phyloP scores from a whole-genome alignment of 2,113 vertebrate species.

The Oreocharis arfaki region DNA sequence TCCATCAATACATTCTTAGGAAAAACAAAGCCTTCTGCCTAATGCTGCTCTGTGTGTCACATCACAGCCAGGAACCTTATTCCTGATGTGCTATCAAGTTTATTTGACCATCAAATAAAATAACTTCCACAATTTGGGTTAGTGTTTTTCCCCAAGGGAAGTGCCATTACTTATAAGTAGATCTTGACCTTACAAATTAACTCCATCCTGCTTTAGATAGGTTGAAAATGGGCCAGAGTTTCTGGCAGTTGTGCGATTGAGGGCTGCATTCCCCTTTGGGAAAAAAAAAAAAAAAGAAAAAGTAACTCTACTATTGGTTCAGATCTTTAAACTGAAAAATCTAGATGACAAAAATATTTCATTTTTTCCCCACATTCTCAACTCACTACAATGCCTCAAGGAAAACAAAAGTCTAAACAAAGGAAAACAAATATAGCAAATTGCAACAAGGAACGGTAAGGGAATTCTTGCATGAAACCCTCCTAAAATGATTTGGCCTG shows the following conservation, averaged over 20 bases:
- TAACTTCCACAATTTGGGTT: slow-evolving; percentile 9
- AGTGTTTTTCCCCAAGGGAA: slow-evolving; percentile 20
- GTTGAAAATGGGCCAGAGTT: not conserved
- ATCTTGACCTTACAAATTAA: slow-evolving; percentile 20
- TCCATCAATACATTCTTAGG: not conserved
- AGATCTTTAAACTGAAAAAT: not conserved
- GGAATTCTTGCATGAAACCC: not conserved
- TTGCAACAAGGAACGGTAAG: not conserved
- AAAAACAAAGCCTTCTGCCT: not conserved
- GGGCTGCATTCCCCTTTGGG: not conserved
- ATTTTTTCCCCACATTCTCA: rapidly evolving
- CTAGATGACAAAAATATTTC: not conserved
- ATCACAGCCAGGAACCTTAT: not conserved
- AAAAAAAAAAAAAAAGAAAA: not conserved
- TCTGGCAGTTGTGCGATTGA: not conserved
- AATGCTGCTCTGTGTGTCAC: not conserved
- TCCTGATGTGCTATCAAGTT: not conserved
- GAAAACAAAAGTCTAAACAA: not conserved
- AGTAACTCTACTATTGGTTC: not conserved
- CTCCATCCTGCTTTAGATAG: not conserved
- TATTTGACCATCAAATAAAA: slow-evolving; percentile 21
- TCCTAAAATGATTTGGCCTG: not conserved
- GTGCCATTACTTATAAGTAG: not conserved
- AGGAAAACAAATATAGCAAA: not conserved
- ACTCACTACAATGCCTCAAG: not conserved